phyloP scores from a whole-genome alignment of 2,797 vertebrate species.

The Nyctalus aviator region DNA sequence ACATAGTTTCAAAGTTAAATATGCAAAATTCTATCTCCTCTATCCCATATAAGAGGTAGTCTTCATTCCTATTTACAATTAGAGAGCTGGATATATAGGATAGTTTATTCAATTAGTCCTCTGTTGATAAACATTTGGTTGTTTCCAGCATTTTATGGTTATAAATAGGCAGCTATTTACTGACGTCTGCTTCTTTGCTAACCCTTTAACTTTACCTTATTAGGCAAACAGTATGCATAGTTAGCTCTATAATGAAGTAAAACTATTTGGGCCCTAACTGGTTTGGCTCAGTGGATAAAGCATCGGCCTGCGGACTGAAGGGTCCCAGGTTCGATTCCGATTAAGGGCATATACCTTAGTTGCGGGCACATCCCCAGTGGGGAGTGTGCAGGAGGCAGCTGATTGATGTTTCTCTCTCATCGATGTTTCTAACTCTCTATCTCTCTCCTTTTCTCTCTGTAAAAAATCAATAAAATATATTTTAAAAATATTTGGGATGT shows the following conservation, averaged over 20 bases:
- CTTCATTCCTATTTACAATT: slow-evolving; percentile 30
- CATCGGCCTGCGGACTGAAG: no score
- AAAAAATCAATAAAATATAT: neutral
- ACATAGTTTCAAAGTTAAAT: slow-evolving; percentile 49
- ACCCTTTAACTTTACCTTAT: slow-evolving; percentile 32
- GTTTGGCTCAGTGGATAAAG: no score
- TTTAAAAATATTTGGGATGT: neutral
- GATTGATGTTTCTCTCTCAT: no score
- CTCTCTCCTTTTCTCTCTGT: no score
- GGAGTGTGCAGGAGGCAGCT: no score
- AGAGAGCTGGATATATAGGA: neutral
- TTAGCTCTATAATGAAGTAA: neutral
- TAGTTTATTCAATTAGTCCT: neutral
- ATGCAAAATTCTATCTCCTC: neutral
- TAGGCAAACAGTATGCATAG: neutral
- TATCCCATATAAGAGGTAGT: neutral
- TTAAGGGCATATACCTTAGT: no score
- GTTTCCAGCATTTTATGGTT: slow-evolving; percentile 47
- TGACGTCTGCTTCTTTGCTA: neutral
- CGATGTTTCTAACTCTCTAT: no score
- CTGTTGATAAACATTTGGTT: slow-evolving; percentile 39
- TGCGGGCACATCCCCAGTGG: no score
- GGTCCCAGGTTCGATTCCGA: no score
- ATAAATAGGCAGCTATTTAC: slow-evolving; percentile 29
- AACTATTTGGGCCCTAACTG: neutral